These are phyloP conservation scores for Onthophagus sagittarius DNA, from an alignment of 2,888 invertebrate genomes.

Conservation along the genomic window DNA sequence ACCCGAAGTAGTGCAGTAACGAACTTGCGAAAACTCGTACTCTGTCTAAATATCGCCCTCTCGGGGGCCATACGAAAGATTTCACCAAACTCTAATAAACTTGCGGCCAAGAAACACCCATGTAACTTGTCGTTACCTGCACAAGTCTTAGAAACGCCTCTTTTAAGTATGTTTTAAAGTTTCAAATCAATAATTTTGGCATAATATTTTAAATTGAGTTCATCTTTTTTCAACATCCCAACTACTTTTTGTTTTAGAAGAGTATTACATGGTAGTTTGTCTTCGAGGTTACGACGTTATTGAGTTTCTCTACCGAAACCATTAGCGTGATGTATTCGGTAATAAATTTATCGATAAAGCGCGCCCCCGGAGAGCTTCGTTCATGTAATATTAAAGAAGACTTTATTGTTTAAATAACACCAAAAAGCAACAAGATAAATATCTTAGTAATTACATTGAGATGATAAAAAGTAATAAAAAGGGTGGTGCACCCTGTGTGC, in stretches of 20 bases:
- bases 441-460: neutral
- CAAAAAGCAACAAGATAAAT: neutral
- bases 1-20: no score
- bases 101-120: no score
- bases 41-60: no score
- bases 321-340: neutral
- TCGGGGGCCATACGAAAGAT: no score
- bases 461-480: neutral
- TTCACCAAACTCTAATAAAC: no score
- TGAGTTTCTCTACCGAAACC: neutral
- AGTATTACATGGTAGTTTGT: neutral
- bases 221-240: no score
- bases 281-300: neutral
- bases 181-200: no score
- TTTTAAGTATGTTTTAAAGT: no score
- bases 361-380: neutral
- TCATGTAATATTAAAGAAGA: neutral
- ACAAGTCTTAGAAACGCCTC: no score
- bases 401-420: neutral
- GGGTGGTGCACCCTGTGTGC: neutral
- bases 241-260: neutral
- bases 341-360: neutral
- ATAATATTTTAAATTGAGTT: no score
- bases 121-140: no score
- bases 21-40: no score